Percentiles rank a stretch among this genome's conserved stretches.
Evolutionary conservation across 2,113 vertebrate genomes (phyloP).

Genomic region (Pycnonotus jocosus): DNA sequence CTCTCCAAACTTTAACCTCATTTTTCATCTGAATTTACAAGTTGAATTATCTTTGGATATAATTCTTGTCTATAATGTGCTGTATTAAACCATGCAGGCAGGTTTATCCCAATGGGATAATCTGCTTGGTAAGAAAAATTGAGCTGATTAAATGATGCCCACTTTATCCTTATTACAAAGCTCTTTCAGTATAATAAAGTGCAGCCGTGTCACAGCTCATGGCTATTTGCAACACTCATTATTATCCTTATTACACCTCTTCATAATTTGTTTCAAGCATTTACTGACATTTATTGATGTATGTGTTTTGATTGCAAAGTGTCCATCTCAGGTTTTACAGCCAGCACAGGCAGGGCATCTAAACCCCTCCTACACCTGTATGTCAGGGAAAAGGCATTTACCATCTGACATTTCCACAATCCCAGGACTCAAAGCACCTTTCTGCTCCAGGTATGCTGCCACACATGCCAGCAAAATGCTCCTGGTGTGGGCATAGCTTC

Average conservation of each 20-base stretch:
- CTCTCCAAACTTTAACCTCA: slow-evolving; percentile 7
- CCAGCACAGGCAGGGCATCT: background rate
- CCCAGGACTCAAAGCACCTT: background rate
- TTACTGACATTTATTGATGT: background rate
- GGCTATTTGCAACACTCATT: slow-evolving; percentile 2
- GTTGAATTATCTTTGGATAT: slow-evolving; percentile 18
- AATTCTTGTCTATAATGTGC: slow-evolving; percentile 38
- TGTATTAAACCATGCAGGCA: slow-evolving; percentile 33
- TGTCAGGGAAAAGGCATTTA: background rate
- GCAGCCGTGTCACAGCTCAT: background rate
- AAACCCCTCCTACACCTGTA: background rate
- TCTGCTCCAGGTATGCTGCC: background rate
- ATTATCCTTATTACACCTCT: background rate
- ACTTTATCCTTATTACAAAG: slow-evolving; percentile 37
- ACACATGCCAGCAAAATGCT: background rate
- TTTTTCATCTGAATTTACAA: slow-evolving; percentile 57
- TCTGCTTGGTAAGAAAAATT: slow-evolving; percentile 24
- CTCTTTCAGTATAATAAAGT: background rate
- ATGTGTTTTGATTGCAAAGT: background rate
- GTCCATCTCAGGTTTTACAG: background rate
- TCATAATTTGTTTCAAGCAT: background rate
- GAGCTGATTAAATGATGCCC: slow-evolving; percentile 16
- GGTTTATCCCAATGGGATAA: slow-evolving; percentile 14
- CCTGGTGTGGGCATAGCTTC: background rate
- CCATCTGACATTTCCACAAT: background rate